A percentile compares a stretch with the other conserved stretches of the same genome.
phyloP scores from a whole-genome alignment of 2,888 invertebrate genomes.

The Polydrusus pterygomalis region DNA sequence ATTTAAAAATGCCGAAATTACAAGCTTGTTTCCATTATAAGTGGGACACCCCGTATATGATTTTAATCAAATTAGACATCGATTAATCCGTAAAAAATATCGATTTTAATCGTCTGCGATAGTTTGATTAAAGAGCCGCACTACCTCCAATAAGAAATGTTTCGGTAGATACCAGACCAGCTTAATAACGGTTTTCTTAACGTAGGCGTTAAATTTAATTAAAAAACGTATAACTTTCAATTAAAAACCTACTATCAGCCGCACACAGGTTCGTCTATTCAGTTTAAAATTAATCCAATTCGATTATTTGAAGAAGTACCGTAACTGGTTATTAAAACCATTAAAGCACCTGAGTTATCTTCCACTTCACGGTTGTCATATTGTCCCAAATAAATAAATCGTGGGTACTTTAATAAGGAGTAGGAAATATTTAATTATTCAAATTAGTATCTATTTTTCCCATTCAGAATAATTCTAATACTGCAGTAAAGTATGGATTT shows the following conservation, averaged over 20 bases:
- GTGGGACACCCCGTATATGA: no score
- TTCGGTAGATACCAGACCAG: constrained; percentile 35
- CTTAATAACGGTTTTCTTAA: constrained; percentile 36
- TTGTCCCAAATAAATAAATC: constrained; percentile 43
- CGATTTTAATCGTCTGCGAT: constrained; percentile 38
- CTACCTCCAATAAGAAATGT: constrained; percentile 42
- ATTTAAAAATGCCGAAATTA: no score
- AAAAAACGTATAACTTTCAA: constrained; percentile 54
- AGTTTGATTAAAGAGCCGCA: constrained; percentile 43
- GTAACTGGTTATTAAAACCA: constrained; percentile 47
- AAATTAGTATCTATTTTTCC: constrained; percentile 31
- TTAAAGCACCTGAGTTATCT: constrained; percentile 44
- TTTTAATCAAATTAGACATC: constrained; percentile 16
- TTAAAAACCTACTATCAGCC: constrained; percentile 47
- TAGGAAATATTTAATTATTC: constrained; percentile 47
- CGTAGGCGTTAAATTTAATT: constrained; percentile 54
- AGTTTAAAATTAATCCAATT: constrained; percentile 50
- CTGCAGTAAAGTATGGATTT: constrained; percentile 39
- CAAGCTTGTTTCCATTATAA: no score
- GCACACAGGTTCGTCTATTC: constrained; percentile 36
- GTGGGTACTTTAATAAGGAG: constrained; percentile 40
- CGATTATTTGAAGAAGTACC: constrained; percentile 46
- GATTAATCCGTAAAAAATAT: constrained; percentile 22
- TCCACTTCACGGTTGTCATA: constrained; percentile 47
- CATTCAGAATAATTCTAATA: constrained; percentile 23